Conservation (phyloP, 92 coral and sea anemone genomes). For the Phenganax stokvisi region DNA sequence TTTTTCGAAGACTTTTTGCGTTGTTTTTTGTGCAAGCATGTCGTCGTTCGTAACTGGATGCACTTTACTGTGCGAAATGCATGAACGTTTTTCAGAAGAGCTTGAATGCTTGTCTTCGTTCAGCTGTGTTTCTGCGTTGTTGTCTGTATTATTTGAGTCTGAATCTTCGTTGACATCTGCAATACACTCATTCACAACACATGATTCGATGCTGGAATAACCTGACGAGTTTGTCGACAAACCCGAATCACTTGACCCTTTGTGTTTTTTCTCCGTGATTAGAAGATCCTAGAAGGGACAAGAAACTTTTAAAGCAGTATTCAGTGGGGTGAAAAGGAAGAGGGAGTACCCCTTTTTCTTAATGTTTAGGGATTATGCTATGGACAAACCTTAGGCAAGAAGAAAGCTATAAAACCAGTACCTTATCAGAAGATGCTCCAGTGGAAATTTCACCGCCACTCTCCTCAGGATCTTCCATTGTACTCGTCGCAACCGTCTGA, state of each 20-base stretch:
- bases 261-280: neutral
- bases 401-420: neutral
- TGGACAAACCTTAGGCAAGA: no score
- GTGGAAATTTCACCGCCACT: conserved; percentile 31
- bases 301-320: neutral
- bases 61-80: conserved; percentile 43
- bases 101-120: conserved; percentile 57
- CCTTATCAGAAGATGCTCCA: conserved; percentile 42
- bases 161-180: conserved; percentile 36
- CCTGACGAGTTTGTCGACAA: conserved; percentile 30
- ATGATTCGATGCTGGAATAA: conserved; percentile 16
- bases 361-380: no score
- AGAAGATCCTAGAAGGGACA: neutral
- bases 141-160: conserved; percentile 55
- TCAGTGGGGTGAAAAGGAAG: no score
- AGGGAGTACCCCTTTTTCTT: no score
- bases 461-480: conserved; percentile 7
- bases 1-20: neutral
- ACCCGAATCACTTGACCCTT: conserved; percentile 35
- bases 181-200: conserved; percentile 13
- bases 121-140: conserved; percentile 54
- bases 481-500: conserved; percentile 53
- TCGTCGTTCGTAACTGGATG: conserved; percentile 42
- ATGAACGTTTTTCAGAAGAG: conserved; percentile 29
- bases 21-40: neutral